Conservation (phyloP, 2,888 invertebrate genomes). For the Caenorhabditis angaria region DNA sequence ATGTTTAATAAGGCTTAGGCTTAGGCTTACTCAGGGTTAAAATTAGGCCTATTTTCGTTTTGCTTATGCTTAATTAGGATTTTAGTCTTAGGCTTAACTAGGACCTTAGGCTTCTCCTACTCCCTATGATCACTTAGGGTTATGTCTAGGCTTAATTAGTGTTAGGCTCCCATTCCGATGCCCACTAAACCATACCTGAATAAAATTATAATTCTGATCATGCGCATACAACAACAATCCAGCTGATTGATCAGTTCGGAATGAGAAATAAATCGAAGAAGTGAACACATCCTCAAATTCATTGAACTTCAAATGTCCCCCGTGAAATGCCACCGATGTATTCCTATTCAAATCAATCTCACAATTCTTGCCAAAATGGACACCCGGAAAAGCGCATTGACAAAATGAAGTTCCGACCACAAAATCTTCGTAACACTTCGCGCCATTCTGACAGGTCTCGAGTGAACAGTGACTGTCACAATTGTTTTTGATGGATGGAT, state of each 20-base stretch:
- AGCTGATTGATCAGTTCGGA: conserved; percentile 62
- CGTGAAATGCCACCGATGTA: conserved; percentile 64
- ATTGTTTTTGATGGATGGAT: not conserved
- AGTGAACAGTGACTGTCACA: conserved; percentile 22
- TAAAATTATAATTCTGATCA: conserved; percentile 66
- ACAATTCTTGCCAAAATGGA: conserved; percentile 62
- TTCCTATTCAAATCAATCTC: conserved; percentile 63
- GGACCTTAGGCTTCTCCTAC: too few species aligned
- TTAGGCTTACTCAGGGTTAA: too few species aligned
- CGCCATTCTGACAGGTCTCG: conserved; percentile 45
- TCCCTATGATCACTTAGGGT: too few species aligned
- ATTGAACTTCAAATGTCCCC: conserved; percentile 56
- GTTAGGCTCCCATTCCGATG: too few species aligned
- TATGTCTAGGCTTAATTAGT: too few species aligned
- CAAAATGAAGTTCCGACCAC: conserved; percentile 48
- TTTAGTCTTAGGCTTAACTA: too few species aligned
- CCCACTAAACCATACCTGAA: conserved; percentile 49
- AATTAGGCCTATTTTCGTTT: too few species aligned
- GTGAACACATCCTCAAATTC: conserved; percentile 37
- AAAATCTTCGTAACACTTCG: conserved; percentile 61
- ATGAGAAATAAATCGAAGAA: conserved; percentile 54
- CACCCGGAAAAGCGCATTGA: conserved; percentile 59
- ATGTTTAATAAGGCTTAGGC: too few species aligned
- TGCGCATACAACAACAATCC: conserved; percentile 66
- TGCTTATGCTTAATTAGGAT: too few species aligned